Conservation (phyloP, 2,113 vertebrate genomes). For the Microcebus murinus region DNA sequence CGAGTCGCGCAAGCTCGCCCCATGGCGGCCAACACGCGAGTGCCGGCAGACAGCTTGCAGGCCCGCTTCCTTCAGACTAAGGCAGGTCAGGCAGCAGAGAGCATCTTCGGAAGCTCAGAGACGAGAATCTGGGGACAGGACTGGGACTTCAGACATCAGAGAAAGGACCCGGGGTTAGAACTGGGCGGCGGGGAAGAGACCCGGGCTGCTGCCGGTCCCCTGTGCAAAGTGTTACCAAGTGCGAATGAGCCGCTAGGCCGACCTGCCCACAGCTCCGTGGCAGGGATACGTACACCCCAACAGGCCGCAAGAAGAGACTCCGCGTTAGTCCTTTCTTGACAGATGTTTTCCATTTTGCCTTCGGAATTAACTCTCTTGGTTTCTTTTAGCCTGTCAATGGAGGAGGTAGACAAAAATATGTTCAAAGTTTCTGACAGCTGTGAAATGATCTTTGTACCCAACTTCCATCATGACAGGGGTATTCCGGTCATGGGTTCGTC, state of each 20-base stretch:
- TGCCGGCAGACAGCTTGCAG: neutral
- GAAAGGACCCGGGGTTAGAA: neutral
- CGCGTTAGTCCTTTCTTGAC: neutral
- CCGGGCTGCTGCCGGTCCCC: neutral
- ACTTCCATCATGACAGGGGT: neutral
- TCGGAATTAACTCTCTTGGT: neutral
- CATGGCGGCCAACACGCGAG: neutral
- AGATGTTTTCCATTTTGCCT: neutral
- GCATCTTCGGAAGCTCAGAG: neutral
- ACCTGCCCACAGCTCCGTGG: neutral
- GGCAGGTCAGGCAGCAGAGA: neutral
- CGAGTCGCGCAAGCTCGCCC: neutral
- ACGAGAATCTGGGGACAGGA: neutral
- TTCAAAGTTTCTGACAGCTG: conserved; percentile 9
- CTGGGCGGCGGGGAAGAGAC: neutral
- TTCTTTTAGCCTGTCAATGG: conserved; percentile 15
- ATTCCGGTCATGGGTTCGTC: neutral
- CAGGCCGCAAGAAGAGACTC: neutral
- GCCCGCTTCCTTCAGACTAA: neutral
- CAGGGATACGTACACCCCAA: neutral
- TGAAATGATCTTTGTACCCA: neutral
- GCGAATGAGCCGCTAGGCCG: neutral
- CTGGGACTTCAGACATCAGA: neutral
- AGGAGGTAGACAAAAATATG: neutral
- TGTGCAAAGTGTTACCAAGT: neutral